A percentile compares a stretch with the other conserved stretches of the same genome.
These are phyloP conservation scores for Ciconia nigra DNA, from an alignment of 2,797 vertebrate genomes.

Conservation along the genomic window DNA sequence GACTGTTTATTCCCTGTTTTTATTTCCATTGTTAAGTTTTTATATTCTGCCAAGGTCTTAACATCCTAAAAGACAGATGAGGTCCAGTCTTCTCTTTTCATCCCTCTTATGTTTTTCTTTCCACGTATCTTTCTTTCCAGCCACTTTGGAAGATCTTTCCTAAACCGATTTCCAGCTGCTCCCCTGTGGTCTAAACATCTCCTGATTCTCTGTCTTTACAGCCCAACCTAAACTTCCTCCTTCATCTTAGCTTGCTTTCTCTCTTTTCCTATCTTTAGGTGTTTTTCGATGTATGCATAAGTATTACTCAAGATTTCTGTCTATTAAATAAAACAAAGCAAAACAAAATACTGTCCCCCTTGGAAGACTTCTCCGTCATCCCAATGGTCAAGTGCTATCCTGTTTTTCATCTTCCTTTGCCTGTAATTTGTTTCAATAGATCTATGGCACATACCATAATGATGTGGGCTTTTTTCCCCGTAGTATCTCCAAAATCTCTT, in stretches of 20 bases:
- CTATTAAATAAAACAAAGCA: neutral
- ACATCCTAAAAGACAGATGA: neutral
- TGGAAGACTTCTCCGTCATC: neutral
- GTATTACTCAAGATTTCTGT: neutral
- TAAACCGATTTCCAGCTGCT: neutral
- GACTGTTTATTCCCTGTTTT: neutral
- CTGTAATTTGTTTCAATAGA: neutral
- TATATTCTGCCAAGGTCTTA: neutral
- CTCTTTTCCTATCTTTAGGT: neutral
- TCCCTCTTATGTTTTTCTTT: neutral
- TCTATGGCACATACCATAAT: neutral
- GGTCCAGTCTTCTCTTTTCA: neutral
- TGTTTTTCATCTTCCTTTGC: neutral
- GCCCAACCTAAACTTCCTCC: neutral
- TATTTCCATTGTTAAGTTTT: neutral
- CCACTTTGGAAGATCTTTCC: neutral
- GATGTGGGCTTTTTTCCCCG: rapidly evolving
- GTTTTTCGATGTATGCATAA: neutral
- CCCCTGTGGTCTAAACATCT: neutral
- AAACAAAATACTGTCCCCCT: neutral
- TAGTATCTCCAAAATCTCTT: neutral
- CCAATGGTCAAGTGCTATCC: neutral
- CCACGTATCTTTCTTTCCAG: neutral
- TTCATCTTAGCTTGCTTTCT: neutral
- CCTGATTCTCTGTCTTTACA: neutral